Conservation (phyloP, 92 coral and sea anemone genomes). For the Montipora capitata region DNA sequence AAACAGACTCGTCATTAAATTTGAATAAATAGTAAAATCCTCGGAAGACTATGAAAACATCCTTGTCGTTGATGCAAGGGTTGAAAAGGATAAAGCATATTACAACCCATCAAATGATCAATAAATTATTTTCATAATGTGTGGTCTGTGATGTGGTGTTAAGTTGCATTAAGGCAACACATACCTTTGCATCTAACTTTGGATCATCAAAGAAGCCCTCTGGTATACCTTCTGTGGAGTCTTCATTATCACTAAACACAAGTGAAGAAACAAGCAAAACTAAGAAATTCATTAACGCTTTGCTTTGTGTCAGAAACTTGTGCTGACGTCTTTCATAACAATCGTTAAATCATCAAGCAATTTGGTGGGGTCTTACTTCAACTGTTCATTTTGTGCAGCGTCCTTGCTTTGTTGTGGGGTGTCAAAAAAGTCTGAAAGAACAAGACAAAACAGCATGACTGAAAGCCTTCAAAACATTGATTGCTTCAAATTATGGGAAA, state of each 20-base stretch:
- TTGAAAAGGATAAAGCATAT: too few species aligned
- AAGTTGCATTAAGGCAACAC: neutral
- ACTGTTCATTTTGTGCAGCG: constrained; percentile 30
- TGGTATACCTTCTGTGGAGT: constrained; percentile 83
- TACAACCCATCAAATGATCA: too few species aligned
- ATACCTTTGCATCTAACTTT: constrained; percentile 97
- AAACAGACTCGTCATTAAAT: too few species aligned
- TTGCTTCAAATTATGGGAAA: too few species aligned
- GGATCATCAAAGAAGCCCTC: constrained; percentile 99
- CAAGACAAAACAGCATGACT: neutral
- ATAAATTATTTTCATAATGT: neutral
- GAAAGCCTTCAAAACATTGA: neutral
- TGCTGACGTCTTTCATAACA: too few species aligned
- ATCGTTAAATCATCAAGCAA: neutral
- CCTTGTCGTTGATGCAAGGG: too few species aligned
- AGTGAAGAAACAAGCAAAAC: neutral
- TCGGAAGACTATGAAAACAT: too few species aligned
- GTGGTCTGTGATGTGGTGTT: neutral
- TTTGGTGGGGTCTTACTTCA: constrained; percentile 21
- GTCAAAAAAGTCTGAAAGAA: constrained; percentile 88
- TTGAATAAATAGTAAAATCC: too few species aligned
- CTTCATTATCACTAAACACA: neutral
- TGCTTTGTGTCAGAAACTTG: neutral
- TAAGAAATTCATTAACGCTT: neutral
- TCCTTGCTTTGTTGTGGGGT: constrained; percentile 47